Evolutionary conservation across 2,797 vertebrate species (phyloP).

Genomic region (Antennarius maculatus): DNA sequence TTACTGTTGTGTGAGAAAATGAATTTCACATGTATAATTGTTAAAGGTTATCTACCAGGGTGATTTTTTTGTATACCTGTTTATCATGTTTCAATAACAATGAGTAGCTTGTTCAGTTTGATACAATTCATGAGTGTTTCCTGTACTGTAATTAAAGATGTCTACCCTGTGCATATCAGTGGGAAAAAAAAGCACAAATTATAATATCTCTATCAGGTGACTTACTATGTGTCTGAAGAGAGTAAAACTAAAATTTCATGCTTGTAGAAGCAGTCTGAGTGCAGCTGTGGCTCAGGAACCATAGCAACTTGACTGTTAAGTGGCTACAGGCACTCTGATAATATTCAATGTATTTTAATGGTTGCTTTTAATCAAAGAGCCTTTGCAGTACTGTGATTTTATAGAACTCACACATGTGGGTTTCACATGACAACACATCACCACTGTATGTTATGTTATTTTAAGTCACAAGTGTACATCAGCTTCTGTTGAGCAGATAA

Average conservation of each 20-base stretch:
- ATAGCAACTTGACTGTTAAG: slow-evolving; percentile 2
- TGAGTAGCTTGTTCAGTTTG: background rate
- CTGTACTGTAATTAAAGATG: background rate
- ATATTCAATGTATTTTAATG: background rate
- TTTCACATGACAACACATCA: background rate
- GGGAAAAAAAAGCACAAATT: background rate
- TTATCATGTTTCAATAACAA: slow-evolving; percentile 1
- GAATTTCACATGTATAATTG: background rate
- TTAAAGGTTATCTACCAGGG: background rate
- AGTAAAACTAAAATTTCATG: slow-evolving; percentile 9
- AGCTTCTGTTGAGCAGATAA: slow-evolving; percentile 12
- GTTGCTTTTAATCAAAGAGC: slow-evolving; percentile 17
- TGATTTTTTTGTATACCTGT: background rate
- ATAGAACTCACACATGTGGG: background rate
- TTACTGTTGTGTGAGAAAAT: background rate
- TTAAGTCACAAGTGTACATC: slow-evolving; percentile 1
- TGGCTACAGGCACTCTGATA: background rate
- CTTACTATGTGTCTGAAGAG: background rate
- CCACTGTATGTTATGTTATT: background rate
- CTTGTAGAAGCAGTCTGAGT: background rate
- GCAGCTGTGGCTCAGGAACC: slow-evolving; percentile 20
- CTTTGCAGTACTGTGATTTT: slow-evolving; percentile 13
- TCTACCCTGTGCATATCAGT: background rate
- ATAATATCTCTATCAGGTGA: background rate
- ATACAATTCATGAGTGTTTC: background rate